These are phyloP conservation scores for Crotalus horridus DNA, from an alignment of 2,113 vertebrate genomes.

Conservation along the genomic window DNA sequence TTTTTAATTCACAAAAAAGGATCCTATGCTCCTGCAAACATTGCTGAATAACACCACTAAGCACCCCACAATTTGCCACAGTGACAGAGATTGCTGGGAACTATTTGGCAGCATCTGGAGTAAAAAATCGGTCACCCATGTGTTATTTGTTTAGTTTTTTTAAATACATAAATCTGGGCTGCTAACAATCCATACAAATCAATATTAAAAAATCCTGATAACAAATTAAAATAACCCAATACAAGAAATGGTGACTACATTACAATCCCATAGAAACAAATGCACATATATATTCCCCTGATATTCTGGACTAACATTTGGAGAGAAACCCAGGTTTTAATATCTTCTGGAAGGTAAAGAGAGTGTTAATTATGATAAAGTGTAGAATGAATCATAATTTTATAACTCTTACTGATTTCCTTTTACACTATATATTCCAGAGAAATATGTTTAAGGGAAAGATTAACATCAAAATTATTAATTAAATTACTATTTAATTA, in stretches of 20 bases:
- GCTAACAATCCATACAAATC: neutral
- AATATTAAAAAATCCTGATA: neutral
- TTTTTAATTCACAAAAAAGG: neutral
- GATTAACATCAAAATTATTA: neutral
- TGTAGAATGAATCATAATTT: neutral
- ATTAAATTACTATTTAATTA: conserved; percentile 30
- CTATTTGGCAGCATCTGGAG: neutral
- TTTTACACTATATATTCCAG: neutral
- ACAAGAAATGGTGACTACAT: neutral
- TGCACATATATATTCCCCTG: neutral
- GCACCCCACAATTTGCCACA: neutral
- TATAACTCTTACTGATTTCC: neutral
- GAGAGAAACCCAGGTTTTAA: neutral
- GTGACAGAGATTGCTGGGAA: neutral
- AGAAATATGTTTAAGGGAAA: neutral
- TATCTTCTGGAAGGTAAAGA: neutral
- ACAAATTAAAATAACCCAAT: no score
- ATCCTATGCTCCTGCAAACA: neutral
- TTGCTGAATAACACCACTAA: neutral
- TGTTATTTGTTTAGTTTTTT: neutral
- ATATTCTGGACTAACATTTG: neutral
- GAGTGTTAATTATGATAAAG: neutral
- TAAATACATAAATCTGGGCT: neutral
- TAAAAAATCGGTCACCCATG: neutral
- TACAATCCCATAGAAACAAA: neutral